Conservation (phyloP, 2,888 invertebrate genomes). For the Melitaea athalia region DNA sequence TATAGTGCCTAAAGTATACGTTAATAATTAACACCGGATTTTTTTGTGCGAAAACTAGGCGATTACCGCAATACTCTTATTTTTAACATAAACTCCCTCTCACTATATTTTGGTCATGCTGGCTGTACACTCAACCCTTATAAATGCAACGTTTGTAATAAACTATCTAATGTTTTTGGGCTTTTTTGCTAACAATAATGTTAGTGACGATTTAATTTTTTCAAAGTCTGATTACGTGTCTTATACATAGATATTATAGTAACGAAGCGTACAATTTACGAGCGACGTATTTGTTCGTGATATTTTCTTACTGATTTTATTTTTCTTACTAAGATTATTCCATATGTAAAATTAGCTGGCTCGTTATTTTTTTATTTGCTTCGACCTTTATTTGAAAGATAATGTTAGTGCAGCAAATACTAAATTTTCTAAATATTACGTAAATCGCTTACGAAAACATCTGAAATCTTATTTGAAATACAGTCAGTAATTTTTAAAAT, state of each 20-base stretch:
- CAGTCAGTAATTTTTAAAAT: neutral
- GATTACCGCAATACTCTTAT: too few species aligned
- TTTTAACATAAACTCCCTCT: too few species aligned
- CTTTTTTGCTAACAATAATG: neutral
- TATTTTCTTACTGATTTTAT: neutral
- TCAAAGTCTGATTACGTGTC: neutral
- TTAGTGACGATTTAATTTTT: neutral
- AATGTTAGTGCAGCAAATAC: neutral
- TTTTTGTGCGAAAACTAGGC: too few species aligned
- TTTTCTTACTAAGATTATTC: too few species aligned
- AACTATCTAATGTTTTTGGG: neutral
- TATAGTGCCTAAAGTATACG: too few species aligned
- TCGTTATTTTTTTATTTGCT: neutral
- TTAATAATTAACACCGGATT: too few species aligned
- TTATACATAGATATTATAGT: neutral
- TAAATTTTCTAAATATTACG: constrained; percentile 3
- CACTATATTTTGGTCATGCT: too few species aligned
- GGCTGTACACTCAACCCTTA: too few species aligned
- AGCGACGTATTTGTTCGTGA: neutral
- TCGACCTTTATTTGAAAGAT: neutral
- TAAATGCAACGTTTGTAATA: too few species aligned
- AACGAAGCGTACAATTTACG: too few species aligned
- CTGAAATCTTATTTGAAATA: neutral
- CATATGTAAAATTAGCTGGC: neutral
- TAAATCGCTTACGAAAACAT: constrained; percentile 3